A percentile compares a stretch with the other conserved stretches of the same genome.
These are phyloP conservation scores for Furnarius figulus DNA, from an alignment of 2,113 vertebrate species.

Conservation along the genomic window DNA sequence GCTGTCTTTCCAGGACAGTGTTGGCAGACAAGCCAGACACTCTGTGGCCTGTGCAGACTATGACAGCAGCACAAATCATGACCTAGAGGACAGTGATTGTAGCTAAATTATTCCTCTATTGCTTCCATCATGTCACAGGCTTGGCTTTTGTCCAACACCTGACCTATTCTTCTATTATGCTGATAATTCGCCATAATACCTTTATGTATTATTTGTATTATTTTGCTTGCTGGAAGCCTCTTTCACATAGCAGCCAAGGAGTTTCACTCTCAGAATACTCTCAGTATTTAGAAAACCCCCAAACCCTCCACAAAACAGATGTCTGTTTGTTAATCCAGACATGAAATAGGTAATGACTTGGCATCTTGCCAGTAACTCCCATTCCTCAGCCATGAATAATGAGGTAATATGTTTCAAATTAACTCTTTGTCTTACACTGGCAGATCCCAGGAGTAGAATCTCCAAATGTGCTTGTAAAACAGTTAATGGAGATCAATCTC, in stretches of 20 bases:
- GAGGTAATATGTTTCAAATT: background rate
- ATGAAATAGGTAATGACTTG: background rate
- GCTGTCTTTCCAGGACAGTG: background rate
- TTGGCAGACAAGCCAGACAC: background rate
- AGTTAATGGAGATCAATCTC: background rate
- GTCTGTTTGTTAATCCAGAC: background rate
- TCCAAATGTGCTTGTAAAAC: background rate
- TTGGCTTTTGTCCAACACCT: background rate
- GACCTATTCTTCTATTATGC: background rate
- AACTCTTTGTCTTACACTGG: background rate
- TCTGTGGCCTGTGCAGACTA: background rate
- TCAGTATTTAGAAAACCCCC: background rate
- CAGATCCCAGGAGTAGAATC: background rate
- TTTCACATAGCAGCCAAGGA: background rate
- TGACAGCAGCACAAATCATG: background rate
- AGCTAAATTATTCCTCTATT: background rate
- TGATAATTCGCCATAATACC: background rate
- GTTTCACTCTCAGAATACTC: background rate
- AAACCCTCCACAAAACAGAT: background rate
- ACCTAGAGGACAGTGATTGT: background rate
- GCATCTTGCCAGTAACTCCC: background rate
- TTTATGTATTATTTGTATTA: background rate
- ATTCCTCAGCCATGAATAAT: background rate
- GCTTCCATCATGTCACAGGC: background rate
- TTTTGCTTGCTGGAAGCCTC: background rate